Evolutionary conservation across 2,797 vertebrate genomes (phyloP), one percentile per base, ranked within the genome.

Genomic region (Gymnocypris eckloni): DNA sequence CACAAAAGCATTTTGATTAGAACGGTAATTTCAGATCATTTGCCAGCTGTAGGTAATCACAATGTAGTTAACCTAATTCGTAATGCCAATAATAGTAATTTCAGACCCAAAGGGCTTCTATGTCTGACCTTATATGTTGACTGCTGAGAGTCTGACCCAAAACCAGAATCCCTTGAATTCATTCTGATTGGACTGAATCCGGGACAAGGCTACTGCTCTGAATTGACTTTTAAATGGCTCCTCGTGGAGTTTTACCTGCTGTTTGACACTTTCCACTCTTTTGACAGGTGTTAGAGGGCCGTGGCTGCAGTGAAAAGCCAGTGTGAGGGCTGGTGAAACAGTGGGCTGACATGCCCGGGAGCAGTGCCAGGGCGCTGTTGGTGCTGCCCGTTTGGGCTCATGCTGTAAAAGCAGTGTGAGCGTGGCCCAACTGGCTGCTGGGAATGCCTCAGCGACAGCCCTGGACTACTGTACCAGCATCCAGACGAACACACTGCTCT

Each of bases 391-490:
- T 88, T 89, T 87, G 86, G 82, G 88, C 92, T 93, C 91, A 92
- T 72, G 90, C 91, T 86, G 93, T 93, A 95, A 93, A 93, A 94
- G 93, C 85, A 93, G 90, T 85, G 89, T 90, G 93, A 94, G 93
- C 93, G 91, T 89, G 50, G 90, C 93, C 82, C 89, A 92, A 89
- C 89, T 73, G 94, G 93, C 95, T 96, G 95, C 94, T 95, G 95
- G 95, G 93, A 92, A 88, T 89, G 87, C 86, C 79, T 92, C 90
- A 82, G 91, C 92, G 93, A 93, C 94, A 94, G 89, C 84, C 89
- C 90, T 88, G 86, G 93, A 92, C 93, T 93, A 82, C 94, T 94
- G 95, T 93, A 92, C 92, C 92, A 91, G 92, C 93, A 91, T 93
- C 87, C 89, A 91, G 90, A 88, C 89, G 89, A 90, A 78, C 80